Evolutionary conservation across 1,140 invertebrate species (phyloP).

Genomic region (Nasonia longicornis): DNA sequence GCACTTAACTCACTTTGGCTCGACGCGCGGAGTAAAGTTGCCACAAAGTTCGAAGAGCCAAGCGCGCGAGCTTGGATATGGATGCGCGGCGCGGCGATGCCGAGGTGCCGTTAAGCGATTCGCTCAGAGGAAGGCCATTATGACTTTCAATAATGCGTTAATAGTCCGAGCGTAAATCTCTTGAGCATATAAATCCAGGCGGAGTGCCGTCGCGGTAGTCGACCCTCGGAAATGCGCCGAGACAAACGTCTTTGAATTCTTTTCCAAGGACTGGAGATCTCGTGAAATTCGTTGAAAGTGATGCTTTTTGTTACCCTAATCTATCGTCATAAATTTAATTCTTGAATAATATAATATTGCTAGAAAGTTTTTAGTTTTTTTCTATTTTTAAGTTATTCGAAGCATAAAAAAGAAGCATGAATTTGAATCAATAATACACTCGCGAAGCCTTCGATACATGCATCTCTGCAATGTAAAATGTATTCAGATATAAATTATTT

Average conservation of each 20-base stretch:
- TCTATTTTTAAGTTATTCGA: too few species aligned
- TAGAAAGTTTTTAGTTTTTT: not conserved
- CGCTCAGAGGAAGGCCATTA: slow-evolving; percentile 51
- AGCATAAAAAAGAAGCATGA: too few species aligned
- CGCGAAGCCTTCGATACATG: too few species aligned
- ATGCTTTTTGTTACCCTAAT: slow-evolving; percentile 3
- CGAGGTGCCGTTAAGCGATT: slow-evolving; percentile 48
- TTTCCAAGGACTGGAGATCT: slow-evolving; percentile 4
- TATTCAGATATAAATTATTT: too few species aligned
- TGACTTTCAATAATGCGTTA: slow-evolving; percentile 58
- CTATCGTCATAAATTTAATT: not conserved
- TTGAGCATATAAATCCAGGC: slow-evolving; percentile 49
- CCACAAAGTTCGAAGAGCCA: slow-evolving; percentile 4
- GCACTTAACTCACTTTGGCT: not conserved
- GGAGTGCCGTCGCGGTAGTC: slow-evolving; percentile 32
- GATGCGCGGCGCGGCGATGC: slow-evolving; percentile 41
- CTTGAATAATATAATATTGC: not conserved
- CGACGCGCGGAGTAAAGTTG: not conserved
- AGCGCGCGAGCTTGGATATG: slow-evolving; percentile 31
- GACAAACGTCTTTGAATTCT: slow-evolving; percentile 43
- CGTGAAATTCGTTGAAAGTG: slow-evolving; percentile 11
- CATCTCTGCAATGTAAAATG: too few species aligned
- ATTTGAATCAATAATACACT: too few species aligned
- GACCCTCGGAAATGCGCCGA: slow-evolving; percentile 40
- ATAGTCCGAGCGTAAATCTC: slow-evolving; percentile 55